Evolutionary conservation across 2,113 vertebrate species (phyloP).

Genomic region (Oostethus manadensis): DNA sequence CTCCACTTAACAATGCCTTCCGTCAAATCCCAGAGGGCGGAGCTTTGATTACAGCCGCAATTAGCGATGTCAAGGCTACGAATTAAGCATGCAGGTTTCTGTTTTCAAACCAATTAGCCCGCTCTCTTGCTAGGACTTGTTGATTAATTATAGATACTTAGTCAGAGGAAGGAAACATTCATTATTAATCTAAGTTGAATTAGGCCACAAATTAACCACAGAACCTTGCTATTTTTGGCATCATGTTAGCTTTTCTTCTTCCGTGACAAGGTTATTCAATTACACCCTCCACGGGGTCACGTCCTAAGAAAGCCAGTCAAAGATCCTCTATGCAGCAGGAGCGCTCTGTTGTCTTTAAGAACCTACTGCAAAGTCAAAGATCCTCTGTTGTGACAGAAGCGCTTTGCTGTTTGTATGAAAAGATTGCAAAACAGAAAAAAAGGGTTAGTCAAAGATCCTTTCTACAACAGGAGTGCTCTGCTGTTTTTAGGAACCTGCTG

Average conservation of each 20-base stretch:
- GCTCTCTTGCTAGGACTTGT: constrained; percentile 89
- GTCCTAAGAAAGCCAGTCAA: too few species aligned
- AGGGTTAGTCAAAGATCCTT: too few species aligned
- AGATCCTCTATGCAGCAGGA: too few species aligned
- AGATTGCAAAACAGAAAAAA: too few species aligned
- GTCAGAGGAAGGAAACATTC: constrained; percentile 93
- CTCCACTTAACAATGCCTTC: constrained; percentile 82
- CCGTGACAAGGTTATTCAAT: too few species aligned
- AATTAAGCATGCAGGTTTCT: constrained; percentile 98
- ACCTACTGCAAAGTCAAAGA: too few species aligned
- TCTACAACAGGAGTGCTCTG: too few species aligned
- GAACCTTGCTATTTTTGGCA: constrained; percentile 66
- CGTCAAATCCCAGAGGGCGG: constrained; percentile 84
- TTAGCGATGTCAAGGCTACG: constrained; percentile 92
- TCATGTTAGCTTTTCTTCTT: constrained; percentile 41
- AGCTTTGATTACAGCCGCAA: constrained; percentile 96
- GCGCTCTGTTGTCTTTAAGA: too few species aligned
- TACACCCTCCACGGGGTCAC: too few species aligned
- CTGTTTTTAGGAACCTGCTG: too few species aligned
- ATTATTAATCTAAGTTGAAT: constrained; percentile 99
- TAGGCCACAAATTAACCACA: constrained; percentile 89
- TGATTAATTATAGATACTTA: constrained; percentile 99
- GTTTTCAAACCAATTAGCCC: constrained; percentile 98
- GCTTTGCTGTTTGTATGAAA: too few species aligned
- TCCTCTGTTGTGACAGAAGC: too few species aligned